These are phyloP conservation scores for Urocolius indicus DNA, from an alignment of 2,113 vertebrate genomes.

Conservation along the genomic window DNA sequence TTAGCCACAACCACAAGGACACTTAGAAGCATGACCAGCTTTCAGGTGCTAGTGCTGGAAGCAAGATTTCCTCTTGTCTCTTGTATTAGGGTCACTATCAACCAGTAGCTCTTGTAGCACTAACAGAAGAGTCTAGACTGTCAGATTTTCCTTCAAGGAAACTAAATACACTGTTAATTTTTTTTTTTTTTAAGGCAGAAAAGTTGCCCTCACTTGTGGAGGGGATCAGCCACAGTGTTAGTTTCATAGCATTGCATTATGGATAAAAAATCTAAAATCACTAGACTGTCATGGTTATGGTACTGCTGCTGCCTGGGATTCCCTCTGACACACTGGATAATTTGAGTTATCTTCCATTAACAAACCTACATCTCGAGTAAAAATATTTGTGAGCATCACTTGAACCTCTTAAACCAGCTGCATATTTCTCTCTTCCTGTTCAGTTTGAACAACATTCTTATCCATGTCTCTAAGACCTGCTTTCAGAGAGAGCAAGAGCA, in stretches of 20 bases:
- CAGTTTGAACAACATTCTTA: neutral
- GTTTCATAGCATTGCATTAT: neutral
- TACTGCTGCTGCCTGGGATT: neutral
- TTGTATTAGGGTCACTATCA: neutral
- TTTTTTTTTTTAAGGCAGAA: neutral
- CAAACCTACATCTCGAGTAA: neutral
- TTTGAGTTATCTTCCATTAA: neutral
- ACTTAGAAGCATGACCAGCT: neutral
- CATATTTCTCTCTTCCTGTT: neutral
- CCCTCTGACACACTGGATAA: neutral
- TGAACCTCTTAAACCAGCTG: neutral
- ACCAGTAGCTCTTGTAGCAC: neutral
- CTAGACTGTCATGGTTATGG: neutral
- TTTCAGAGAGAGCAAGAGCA: neutral
- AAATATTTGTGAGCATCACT: neutral
- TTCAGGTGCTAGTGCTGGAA: neutral
- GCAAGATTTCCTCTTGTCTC: neutral
- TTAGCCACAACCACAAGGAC: neutral
- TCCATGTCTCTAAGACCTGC: neutral
- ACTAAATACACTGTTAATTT: neutral
- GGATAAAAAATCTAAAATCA: neutral
- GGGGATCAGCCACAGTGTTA: neutral
- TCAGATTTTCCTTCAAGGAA: neutral
- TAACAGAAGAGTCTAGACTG: neutral
- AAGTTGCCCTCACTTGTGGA: neutral